Base-by-base conservation (phyloP, 2,888 invertebrate genomes). In the Polymixis flavicincta region DNA sequence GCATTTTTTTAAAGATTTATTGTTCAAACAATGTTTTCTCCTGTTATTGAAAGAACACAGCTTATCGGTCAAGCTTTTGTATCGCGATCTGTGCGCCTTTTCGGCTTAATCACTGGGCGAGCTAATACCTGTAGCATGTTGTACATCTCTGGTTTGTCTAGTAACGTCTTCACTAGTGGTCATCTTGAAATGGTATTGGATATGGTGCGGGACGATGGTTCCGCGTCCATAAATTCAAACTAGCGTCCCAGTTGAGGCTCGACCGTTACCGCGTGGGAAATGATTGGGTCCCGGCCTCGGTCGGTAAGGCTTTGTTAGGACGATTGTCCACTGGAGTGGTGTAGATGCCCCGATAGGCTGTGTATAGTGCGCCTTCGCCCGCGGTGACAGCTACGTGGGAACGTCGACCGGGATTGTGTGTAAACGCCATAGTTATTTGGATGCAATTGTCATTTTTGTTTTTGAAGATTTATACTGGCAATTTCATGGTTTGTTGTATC, bases 191-290 rank as follows among this genome's bases (percentile, higher is more conserved):
- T 86, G 89, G 95, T 89, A 92, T 93, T 95, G 95, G 93, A 93
- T 90, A 87, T 87, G 87, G 90, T 88, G 83, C 83, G 82, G 85
- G 85, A 89, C 91, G 90, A 91, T 91, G 90, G 92, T 92, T 93
- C 92, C 94, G 93, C 90, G 92, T 91, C 92, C 93, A 93, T 94
- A 93, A 94, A 93, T 95, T 93, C 93, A 94, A 93, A 93, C 93
- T 94, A 93, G 94, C 93, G 93, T 94, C 93, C 91, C 91, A 91
- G 92, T 93, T 93, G 93, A 92, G 92, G 92, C 88, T 90, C 92
- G 92, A 95, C 96, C 96, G 96, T 96, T 96, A 96, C 93, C 94
- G 94, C 96, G 96, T 96, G 96, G 96, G 96, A 96, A 96, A 95
- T 94, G 94, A 95, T 95, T 94, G 95, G 94, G 93, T 92, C 94